Base-by-base conservation (phyloP, 1,140 invertebrate genomes). In the Himalopsyche phryganea region DNA sequence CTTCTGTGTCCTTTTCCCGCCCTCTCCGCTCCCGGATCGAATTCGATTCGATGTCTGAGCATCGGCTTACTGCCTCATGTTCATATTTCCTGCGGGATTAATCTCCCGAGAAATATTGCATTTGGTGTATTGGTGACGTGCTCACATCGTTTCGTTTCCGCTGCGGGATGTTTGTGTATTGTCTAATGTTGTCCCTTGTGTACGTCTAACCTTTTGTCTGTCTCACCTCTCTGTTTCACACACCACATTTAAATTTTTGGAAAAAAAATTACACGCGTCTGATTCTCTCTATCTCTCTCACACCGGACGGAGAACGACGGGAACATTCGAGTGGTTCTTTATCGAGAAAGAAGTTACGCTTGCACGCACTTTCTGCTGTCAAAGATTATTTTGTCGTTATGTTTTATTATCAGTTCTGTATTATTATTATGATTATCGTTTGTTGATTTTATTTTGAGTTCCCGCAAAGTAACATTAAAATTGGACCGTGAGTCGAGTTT, bases 161-260 rank as follows among this genome's bases (percentile, higher is more conserved):
- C 20, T 44, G 35, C 49, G 40, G 50, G 50, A 51, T 67, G 58
- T 64, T 80, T 84, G 82, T 85, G 83, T 85, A 82, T 84, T 83
- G 83, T 85, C 82, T 85, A 82, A 82, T 84, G 81, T 84, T 80
- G 77, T 78, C 81, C 82, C 76, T 81, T 85, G 83, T 85, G 83
- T 84, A 81, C 82, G 83, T 84, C 83, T 84, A 71, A 80, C 82
- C 77, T 64, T 53, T 64, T 64, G 62, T 64, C 53, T 64, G 62
- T 64, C 62, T 64, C 44, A 64, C 62, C 62, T 64, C 49, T 64
- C 58, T 64, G 57, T 64, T 57, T 64, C 62, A 60, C 62, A 64
- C 62, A 64, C 62, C 57, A 60, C 53, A 60, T 64, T 53, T 51
- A 47, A 57, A 62, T 58, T 49, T 28, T 28, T 3, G 23, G 9